phyloP scores from a whole-genome alignment of 1,140 invertebrate species.

The Apocrypta bakeri region DNA sequence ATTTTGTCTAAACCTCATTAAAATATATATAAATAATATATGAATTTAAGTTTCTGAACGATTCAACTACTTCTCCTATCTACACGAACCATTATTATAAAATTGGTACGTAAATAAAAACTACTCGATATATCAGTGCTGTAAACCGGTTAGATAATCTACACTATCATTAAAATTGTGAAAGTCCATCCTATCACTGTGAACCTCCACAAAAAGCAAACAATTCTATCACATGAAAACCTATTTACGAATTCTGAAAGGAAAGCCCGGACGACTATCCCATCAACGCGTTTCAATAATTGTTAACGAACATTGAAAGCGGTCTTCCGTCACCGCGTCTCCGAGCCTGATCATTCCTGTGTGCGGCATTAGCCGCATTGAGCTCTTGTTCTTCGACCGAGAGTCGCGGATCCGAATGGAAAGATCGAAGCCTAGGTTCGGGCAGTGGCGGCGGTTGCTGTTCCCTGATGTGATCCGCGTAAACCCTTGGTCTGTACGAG shows the following conservation, averaged over 20 bases:
- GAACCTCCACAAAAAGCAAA: not conserved
- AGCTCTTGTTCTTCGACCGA: slow-evolving; percentile 58
- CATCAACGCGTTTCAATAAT: slow-evolving; percentile 53
- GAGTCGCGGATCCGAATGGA: slow-evolving; percentile 67
- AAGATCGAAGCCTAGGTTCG: slow-evolving; percentile 58
- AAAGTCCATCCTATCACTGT: not conserved
- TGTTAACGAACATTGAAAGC: slow-evolving; percentile 64
- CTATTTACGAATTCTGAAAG: not conserved
- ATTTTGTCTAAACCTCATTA: not conserved
- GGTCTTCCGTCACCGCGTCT: slow-evolving; percentile 62
- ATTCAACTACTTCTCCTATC: not conserved
- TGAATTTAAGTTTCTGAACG: not conserved
- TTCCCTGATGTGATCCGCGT: slow-evolving; percentile 66
- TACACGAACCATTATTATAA: not conserved
- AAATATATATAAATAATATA: not conserved
- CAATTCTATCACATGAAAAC: not conserved
- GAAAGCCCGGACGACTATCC: too few species aligned
- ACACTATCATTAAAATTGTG: not conserved
- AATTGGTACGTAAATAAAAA: not conserved
- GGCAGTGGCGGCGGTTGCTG: slow-evolving; percentile 49
- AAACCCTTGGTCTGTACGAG: slow-evolving; percentile 61
- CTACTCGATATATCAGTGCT: not conserved
- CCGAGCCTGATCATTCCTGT: not conserved
- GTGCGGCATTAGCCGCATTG: slow-evolving; percentile 2
- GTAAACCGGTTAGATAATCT: not conserved